phyloP scores from a whole-genome alignment of 2,888 invertebrate species.

The Linnaemya vulpina region DNA sequence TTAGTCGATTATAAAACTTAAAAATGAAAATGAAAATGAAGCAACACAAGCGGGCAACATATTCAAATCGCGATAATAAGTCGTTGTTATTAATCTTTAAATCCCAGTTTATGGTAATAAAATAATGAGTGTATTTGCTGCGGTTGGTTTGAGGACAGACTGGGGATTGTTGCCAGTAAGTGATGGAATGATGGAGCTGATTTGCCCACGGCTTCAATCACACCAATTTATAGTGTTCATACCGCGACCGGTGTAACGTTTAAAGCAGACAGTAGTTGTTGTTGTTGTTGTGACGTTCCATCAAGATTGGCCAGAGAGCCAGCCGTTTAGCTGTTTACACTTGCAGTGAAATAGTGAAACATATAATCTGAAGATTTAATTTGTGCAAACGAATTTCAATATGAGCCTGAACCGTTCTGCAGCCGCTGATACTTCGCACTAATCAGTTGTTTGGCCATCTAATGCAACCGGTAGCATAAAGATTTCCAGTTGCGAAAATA shows the following conservation, averaged over 20 bases:
- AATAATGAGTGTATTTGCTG: slow-evolving; percentile 58
- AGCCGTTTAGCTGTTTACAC: neutral
- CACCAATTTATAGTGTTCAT: slow-evolving; percentile 57
- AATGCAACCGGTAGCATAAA: slow-evolving; percentile 59
- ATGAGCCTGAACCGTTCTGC: neutral
- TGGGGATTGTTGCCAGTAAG: slow-evolving; percentile 1
- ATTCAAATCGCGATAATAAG: slow-evolving; percentile 63
- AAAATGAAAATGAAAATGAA: neutral
- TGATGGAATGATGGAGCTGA: slow-evolving; percentile 50
- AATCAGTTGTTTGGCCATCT: slow-evolving; percentile 40
- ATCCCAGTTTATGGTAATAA: slow-evolving; percentile 63
- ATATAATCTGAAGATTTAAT: neutral
- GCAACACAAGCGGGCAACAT: slow-evolving; percentile 5
- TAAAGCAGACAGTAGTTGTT: slow-evolving; percentile 49
- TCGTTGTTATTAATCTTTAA: slow-evolving; percentile 61
- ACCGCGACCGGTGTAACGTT: slow-evolving; percentile 1
- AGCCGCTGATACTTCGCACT: neutral
- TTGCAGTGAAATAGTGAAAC: neutral
- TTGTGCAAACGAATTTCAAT: neutral
- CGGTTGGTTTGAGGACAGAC: slow-evolving; percentile 36
- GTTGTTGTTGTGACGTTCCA: slow-evolving; percentile 49
- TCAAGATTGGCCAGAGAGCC: slow-evolving; percentile 55
- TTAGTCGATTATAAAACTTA: slow-evolving; percentile 56
- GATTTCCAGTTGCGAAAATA: slow-evolving; percentile 41
- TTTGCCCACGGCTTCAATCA: slow-evolving; percentile 53